Conservation (phyloP, 2,888 invertebrate genomes). For the Synergus japonicus region DNA sequence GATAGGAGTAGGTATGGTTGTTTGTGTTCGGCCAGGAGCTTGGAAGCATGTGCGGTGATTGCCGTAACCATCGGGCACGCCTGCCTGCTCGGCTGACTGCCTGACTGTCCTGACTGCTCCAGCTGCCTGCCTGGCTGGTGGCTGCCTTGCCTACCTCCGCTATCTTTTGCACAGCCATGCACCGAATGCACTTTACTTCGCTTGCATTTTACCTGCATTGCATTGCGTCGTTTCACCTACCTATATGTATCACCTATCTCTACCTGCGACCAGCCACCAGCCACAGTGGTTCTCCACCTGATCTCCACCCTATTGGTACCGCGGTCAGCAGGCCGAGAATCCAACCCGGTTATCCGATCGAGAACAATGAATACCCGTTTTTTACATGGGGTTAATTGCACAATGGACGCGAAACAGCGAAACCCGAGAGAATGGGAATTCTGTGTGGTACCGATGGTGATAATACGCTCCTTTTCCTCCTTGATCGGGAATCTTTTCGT, state of each 20-base stretch:
- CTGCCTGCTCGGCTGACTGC: constrained; percentile 47
- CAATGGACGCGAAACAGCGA: constrained; percentile 16
- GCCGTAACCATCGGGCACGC: constrained; percentile 68
- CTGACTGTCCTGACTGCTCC: constrained; percentile 43
- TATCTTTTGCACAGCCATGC: constrained; percentile 65
- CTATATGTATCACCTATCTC: constrained; percentile 51
- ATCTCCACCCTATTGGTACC: not conserved
- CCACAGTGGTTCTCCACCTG: constrained; percentile 47
- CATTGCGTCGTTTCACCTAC: constrained; percentile 57
- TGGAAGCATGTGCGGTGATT: constrained; percentile 72
- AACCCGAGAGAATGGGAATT: not conserved
- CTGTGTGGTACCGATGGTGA: not conserved
- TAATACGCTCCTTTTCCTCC: constrained; percentile 28
- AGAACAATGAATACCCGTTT: constrained; percentile 35
- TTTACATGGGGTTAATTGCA: constrained; percentile 18
- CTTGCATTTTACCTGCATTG: constrained; percentile 54
- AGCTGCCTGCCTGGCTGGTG: too few species aligned
- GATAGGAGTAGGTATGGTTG: constrained; percentile 63
- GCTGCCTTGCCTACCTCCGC: constrained; percentile 52
- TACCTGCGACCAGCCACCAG: constrained; percentile 41
- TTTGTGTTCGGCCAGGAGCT: constrained; percentile 71
- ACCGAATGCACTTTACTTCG: constrained; percentile 67
- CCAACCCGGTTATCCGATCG: constrained; percentile 1
- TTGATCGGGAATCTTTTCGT: constrained; percentile 27
- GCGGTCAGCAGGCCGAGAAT: not conserved